Percentiles rank a stretch among this genome's conserved stretches.
Conservation (phyloP, 1,140 invertebrate genomes). For the Drosophila varians region DNA sequence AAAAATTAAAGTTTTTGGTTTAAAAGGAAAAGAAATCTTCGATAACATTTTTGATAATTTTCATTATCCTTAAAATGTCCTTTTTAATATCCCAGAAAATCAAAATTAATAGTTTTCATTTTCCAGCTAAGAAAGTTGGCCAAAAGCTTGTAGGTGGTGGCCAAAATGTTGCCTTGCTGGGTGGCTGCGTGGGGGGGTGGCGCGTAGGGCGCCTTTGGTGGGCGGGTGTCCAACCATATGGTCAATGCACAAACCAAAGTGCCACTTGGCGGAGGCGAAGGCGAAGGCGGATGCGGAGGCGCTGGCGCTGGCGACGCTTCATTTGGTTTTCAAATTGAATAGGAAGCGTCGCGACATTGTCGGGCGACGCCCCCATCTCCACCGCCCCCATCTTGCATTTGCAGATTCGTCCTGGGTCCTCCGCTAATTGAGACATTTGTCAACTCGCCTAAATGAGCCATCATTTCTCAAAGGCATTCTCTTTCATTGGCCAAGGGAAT, state of each 20-base stretch:
- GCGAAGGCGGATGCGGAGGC: no score
- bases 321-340: conserved; percentile 77
- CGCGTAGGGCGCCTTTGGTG: conserved; percentile 18
- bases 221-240: conserved; percentile 54
- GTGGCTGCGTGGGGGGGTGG: not conserved
- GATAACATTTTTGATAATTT: not conserved
- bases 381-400: not conserved
- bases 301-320: conserved; percentile 52
- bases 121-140: no score
- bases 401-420: conserved; percentile 21
- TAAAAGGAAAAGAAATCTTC: not conserved
- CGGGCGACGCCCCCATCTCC: conserved; percentile 11
- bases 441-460: conserved; percentile 57
- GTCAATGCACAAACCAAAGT: conserved; percentile 71
- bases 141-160: no score
- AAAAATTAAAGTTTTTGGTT: not conserved
- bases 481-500: conserved; percentile 7
- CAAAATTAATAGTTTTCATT: no score
- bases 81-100: no score
- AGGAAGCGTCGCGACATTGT: conserved; percentile 58
- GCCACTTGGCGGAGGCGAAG: conserved; percentile 44
- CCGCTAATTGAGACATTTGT: conserved; percentile 76
- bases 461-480: conserved; percentile 55
- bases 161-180: not conserved
- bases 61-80: no score